Evolutionary conservation across 1,140 invertebrate genomes (phyloP).

Genomic region (Anastatus disparis): DNA sequence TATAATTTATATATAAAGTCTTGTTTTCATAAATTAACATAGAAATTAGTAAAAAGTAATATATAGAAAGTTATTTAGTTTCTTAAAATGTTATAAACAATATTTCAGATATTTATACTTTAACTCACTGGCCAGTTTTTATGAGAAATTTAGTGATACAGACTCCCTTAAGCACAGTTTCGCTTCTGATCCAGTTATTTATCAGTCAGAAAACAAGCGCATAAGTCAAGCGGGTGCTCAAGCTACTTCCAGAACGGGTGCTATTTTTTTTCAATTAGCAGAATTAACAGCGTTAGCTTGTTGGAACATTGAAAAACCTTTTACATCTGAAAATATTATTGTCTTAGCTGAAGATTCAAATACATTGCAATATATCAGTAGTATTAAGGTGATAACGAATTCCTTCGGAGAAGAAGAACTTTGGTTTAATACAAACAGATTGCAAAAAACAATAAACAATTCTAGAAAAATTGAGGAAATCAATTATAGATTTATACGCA

Average conservation of each 20-base stretch:
- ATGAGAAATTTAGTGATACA: conserved; percentile 58
- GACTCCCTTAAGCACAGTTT: conserved; percentile 57
- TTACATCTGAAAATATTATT: conserved; percentile 69
- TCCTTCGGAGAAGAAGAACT: conserved; percentile 58
- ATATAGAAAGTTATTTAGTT: too few species aligned
- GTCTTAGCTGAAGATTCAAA: conserved; percentile 69
- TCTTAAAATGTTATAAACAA: too few species aligned
- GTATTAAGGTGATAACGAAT: conserved; percentile 64
- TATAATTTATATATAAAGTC: too few species aligned
- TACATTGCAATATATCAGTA: conserved; percentile 75
- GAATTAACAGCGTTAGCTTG: conserved; percentile 76
- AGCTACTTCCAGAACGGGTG: conserved; percentile 65
- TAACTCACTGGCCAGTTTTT: conserved; percentile 64
- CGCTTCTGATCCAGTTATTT: conserved; percentile 56
- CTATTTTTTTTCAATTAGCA: conserved; percentile 77
- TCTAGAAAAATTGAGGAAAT: conserved; percentile 56
- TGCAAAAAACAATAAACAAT: conserved; percentile 64
- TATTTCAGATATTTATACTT: conserved; percentile 66
- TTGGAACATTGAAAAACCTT: conserved; percentile 76
- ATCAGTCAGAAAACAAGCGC: conserved; percentile 59
- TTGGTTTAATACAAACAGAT: conserved; percentile 64
- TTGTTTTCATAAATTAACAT: too few species aligned
- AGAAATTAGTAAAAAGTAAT: too few species aligned
- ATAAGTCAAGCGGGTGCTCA: conserved; percentile 63
- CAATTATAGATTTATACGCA: conserved; percentile 60